Conservation (phyloP, 37 sponge, comb jelly and placozoan genomes). For the Oscarella lobularis region DNA sequence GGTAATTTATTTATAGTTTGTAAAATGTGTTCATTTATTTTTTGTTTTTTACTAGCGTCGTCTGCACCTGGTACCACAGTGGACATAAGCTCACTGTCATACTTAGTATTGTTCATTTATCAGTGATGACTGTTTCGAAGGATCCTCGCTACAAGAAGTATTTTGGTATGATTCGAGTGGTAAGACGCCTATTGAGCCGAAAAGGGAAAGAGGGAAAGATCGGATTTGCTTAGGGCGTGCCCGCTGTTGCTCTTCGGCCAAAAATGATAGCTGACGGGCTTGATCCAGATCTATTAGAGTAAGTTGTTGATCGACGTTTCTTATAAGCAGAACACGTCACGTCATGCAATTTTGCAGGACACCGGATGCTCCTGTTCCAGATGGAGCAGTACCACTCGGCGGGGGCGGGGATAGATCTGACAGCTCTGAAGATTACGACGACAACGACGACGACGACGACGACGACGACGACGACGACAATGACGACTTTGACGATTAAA, state of each 20-base stretch:
- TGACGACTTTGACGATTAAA: slow-evolving; percentile 37
- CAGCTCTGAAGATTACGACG: background rate
- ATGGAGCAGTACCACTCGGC: too few species aligned
- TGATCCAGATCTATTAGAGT: slow-evolving; percentile 67
- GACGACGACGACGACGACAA: slow-evolving; percentile 6
- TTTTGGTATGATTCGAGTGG: slow-evolving; percentile 68
- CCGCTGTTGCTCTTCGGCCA: slow-evolving; percentile 48
- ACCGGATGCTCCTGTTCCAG: slow-evolving; percentile 22
- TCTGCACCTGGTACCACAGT: too few species aligned
- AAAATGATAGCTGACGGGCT: slow-evolving; percentile 71
- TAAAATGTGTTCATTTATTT: too few species aligned
- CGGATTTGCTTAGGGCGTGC: slow-evolving; percentile 78
- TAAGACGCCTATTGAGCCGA: slow-evolving; percentile 27
- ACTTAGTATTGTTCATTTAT: background rate
- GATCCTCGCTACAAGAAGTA: slow-evolving; percentile 70
- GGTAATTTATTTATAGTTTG: too few species aligned
- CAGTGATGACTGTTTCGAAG: slow-evolving; percentile 15
- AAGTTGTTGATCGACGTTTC: slow-evolving; percentile 4
- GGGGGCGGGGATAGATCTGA: slow-evolving; percentile 8
- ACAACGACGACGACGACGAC: slow-evolving; percentile 17
- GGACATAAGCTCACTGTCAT: too few species aligned
- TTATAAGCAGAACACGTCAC: too few species aligned
- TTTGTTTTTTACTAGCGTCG: too few species aligned
- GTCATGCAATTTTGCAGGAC: background rate
- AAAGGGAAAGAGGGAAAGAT: too few species aligned